A percentile compares a stretch with the other conserved stretches of the same genome.
These are phyloP conservation scores for Rhabdomys dilectus DNA, from an alignment of 2,113 vertebrate genomes.

Conservation along the genomic window DNA sequence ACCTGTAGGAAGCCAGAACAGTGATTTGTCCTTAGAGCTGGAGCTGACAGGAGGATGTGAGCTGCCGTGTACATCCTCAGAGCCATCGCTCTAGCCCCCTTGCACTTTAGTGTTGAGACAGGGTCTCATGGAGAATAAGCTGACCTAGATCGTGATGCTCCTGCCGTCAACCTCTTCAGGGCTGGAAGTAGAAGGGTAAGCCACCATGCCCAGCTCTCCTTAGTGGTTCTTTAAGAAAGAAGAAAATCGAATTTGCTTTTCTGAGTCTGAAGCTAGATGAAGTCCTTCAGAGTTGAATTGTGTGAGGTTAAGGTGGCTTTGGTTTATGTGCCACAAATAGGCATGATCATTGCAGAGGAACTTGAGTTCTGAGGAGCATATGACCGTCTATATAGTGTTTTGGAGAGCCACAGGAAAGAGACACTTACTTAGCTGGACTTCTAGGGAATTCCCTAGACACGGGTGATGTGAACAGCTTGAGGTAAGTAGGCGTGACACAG, in stretches of 20 bases:
- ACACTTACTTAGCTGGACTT: background rate
- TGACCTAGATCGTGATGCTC: background rate
- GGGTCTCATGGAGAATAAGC: background rate
- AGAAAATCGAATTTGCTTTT: background rate
- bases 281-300: background rate
- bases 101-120: background rate
- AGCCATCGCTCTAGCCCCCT: background rate
- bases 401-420: background rate
- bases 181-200: background rate
- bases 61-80: background rate
- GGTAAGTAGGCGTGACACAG: background rate
- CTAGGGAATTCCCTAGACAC: background rate
- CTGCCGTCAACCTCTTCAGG: background rate
- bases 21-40: background rate
- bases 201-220: background rate
- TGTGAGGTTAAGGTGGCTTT: background rate
- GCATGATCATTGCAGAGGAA: background rate
- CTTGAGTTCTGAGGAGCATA: background rate
- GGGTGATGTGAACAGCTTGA: background rate
- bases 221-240: slow-evolving; percentile 17
- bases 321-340: background rate
- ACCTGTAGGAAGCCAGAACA: background rate
- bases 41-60: too few relatives aligned
- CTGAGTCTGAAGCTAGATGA: background rate
- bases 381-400: background rate